Evolutionary conservation across 1,140 invertebrate species (phyloP).

Genomic region (Phymastichus coffea): DNA sequence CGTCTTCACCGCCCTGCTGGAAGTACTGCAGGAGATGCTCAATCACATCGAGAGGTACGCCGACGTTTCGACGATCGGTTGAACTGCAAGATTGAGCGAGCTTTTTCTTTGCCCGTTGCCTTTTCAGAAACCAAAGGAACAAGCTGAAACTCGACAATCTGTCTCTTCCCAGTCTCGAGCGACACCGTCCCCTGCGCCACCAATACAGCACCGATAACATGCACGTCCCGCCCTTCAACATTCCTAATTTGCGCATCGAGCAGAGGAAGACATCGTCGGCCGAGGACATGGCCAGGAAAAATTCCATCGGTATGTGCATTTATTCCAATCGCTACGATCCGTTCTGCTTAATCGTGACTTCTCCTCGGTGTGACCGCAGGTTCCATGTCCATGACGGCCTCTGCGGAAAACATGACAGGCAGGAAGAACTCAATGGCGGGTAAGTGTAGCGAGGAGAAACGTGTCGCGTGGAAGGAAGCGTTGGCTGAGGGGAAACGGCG

Average conservation of each 20-base stretch:
- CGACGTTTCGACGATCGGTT: background rate
- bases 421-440: constrained; percentile 49
- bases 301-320: constrained; percentile 66
- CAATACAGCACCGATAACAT: constrained; percentile 86
- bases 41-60: constrained; percentile 80
- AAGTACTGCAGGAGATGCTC: constrained; percentile 92
- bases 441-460: constrained; percentile 30
- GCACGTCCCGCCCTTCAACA: constrained; percentile 79
- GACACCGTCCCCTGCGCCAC: constrained; percentile 74
- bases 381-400: constrained; percentile 53
- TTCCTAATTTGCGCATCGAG: constrained; percentile 80
- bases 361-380: constrained; percentile 36
- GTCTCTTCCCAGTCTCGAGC: constrained; percentile 72
- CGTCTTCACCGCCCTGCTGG: constrained; percentile 83
- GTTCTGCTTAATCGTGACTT: background rate
- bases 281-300: constrained; percentile 84
- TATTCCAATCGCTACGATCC: too few species aligned
- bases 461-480: too few species aligned
- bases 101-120: too few species aligned
- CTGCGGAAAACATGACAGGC: constrained; percentile 52
- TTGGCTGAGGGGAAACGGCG: too few species aligned
- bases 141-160: constrained; percentile 81
- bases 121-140: constrained; percentile 74
- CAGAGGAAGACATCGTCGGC: constrained; percentile 84
- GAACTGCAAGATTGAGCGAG: too few species aligned